Percentiles rank a stretch among this genome's conserved stretches.
These are phyloP conservation scores for Propithecus perrieri DNA, from an alignment of 2,797 vertebrate genomes.

Conservation along the genomic window DNA sequence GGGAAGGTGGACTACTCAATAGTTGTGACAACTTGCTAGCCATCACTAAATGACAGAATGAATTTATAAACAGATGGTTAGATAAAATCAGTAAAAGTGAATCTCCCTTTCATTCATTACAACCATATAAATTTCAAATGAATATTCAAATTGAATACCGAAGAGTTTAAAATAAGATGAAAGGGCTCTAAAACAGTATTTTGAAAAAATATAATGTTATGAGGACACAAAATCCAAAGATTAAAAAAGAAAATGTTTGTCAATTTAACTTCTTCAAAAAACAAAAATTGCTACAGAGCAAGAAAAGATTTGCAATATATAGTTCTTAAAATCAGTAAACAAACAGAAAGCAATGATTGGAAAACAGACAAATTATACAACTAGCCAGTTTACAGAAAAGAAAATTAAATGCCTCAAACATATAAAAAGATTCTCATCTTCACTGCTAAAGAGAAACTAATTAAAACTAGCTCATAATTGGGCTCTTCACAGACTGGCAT, in stretches of 20 bases:
- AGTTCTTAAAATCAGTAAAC: background rate
- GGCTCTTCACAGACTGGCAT: background rate
- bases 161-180: background rate
- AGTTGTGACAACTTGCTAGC: background rate
- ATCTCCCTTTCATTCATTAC: background rate
- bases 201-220: background rate
- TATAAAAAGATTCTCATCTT: background rate
- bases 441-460: background rate
- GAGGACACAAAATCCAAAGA: background rate
- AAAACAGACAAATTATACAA: constrained; percentile 23
- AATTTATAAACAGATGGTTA: background rate
- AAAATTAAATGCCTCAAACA: constrained; percentile 24
- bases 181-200: background rate
- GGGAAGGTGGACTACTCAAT: background rate
- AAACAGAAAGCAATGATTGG: background rate
- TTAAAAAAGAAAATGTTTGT: background rate
- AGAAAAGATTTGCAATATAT: background rate
- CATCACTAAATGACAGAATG: background rate
- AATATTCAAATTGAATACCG: background rate
- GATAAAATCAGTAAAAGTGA: background rate
- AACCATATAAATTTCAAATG: background rate
- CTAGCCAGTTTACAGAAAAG: background rate
- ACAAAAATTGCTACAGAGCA: background rate
- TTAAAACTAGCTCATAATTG: background rate
- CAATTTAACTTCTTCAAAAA: constrained; percentile 20